These are phyloP conservation scores for Phylloscopus collybita DNA, from an alignment of 2,797 vertebrate species.

Conservation along the genomic window DNA sequence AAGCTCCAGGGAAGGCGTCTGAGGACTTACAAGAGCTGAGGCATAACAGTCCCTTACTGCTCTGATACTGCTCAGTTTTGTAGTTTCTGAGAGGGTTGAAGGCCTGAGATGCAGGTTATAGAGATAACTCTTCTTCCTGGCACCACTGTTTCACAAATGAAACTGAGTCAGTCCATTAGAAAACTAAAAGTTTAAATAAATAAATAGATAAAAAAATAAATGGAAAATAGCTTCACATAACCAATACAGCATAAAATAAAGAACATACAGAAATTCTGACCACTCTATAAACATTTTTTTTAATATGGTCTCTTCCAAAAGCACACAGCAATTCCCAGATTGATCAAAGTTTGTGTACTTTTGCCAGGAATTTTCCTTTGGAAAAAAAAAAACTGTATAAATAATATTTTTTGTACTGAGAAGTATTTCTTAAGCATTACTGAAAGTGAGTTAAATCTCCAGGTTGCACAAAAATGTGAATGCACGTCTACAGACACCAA, in stretches of 20 bases:
- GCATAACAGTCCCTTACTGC: background rate
- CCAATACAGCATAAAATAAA: background rate
- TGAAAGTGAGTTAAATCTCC: background rate
- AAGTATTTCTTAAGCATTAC: background rate
- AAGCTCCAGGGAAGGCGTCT: background rate
- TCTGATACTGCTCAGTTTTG: background rate
- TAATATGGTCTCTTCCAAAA: background rate
- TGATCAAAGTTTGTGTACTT: background rate
- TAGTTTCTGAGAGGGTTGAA: background rate
- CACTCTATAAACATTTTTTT: background rate
- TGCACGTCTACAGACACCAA: background rate
- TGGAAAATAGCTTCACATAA: background rate
- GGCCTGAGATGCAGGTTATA: background rate
- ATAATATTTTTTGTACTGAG: background rate
- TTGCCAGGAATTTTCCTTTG: background rate
- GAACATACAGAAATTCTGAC: background rate
- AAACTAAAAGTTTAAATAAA: background rate
- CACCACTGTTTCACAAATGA: background rate
- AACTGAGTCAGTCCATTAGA: background rate
- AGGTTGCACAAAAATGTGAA: background rate
- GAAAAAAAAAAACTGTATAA: background rate
- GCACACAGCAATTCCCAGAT: background rate
- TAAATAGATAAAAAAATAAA: too few relatives aligned
- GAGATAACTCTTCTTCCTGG: background rate
- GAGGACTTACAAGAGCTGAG: background rate